Base-by-base conservation (phyloP, 2,888 invertebrate genomes). In the Hanleya hanleyi region DNA sequence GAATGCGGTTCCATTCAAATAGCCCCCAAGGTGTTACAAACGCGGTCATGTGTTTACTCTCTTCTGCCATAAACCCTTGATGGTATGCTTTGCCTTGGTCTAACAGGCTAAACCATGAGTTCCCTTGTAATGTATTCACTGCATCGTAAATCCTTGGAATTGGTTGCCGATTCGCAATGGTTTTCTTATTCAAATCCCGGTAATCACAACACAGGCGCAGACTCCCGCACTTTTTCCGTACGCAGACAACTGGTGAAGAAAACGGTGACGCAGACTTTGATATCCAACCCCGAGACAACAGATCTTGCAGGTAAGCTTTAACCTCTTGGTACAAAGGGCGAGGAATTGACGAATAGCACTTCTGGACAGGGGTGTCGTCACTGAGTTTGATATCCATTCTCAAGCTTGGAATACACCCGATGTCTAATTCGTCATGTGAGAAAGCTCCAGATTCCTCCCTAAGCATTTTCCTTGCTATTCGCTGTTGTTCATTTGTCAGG, bases 301-400 rank as follows among this genome's bases (percentile, higher is more conserved):
- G 50, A 49, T 77, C 74, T 12, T 49, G 41, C 22, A 82, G 26
- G 37, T 78, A 82, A 38, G 74, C 75, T 41, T 81, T 80, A 1
- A 81, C 81, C 57, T 82, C 81, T 32, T 77, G 22, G 68, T 73
- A 76, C 9, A 79, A 50, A 9, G 79, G 77, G 37, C 36, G 51
- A 32, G 76, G 81, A 29, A 81, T 62, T 5, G 78, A 69, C 12
- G 29, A 64, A 47, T 81, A 82, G 3, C 69, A 38, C 7, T 69
- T 65, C 47, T 75, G 65, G 9, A 81, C 79, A 12, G 78, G 78
- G 1, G n/a, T 35, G 1, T 67, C n/a, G 47, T 82, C 82, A 7
- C 29, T 67, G 9, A 81, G 64, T 2, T 69, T 61, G 35, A 81
- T 77, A 4, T 77, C 69, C 38, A 81, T 47, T 47, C 77, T 64